These are phyloP conservation scores for Drosophila stalkeri DNA, from an alignment of 2,888 invertebrate genomes.

Conservation along the genomic window DNA sequence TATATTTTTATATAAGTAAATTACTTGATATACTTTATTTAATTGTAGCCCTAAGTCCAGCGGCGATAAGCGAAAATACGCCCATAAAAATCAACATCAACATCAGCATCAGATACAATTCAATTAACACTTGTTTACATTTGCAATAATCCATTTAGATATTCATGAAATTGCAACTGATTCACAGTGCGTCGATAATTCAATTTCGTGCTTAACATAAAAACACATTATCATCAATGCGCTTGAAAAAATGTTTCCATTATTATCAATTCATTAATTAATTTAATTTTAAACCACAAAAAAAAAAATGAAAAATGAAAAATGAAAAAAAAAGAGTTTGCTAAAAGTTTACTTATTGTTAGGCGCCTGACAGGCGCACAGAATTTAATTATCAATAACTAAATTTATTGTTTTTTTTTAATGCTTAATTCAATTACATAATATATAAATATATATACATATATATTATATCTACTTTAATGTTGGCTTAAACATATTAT, in stretches of 20 bases:
- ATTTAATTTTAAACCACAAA: constrained; percentile 32
- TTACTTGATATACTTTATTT: constrained; percentile 62
- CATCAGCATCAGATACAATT: constrained; percentile 16
- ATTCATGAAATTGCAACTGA: constrained; percentile 34
- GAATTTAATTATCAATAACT: constrained; percentile 68
- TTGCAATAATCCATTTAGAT: constrained; percentile 64
- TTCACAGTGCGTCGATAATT: constrained; percentile 30
- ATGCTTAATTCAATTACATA: constrained; percentile 69
- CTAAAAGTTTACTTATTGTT: constrained; percentile 65
- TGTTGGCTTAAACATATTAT: constrained; percentile 71
- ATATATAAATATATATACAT: constrained; percentile 51
- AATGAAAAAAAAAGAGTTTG: constrained; percentile 52
- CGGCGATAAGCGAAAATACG: constrained; percentile 31
- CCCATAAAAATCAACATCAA: constrained; percentile 36
- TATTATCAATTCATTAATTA: constrained; percentile 67
- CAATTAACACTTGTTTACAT: constrained; percentile 71
- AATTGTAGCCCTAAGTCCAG: constrained; percentile 58
- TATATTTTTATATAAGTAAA: constrained; percentile 75
- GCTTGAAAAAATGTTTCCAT: constrained; percentile 73
- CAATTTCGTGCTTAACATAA: constrained; percentile 35
- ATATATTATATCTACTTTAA: constrained; percentile 62
- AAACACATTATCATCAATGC: constrained; percentile 57
- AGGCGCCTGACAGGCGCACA: constrained; percentile 59
- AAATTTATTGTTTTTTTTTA: constrained; percentile 74
- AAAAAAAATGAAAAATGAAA: constrained; percentile 19